These are phyloP conservation scores for Lethrus apterus DNA, from an alignment of 1,140 invertebrate species.

Conservation along the genomic window DNA sequence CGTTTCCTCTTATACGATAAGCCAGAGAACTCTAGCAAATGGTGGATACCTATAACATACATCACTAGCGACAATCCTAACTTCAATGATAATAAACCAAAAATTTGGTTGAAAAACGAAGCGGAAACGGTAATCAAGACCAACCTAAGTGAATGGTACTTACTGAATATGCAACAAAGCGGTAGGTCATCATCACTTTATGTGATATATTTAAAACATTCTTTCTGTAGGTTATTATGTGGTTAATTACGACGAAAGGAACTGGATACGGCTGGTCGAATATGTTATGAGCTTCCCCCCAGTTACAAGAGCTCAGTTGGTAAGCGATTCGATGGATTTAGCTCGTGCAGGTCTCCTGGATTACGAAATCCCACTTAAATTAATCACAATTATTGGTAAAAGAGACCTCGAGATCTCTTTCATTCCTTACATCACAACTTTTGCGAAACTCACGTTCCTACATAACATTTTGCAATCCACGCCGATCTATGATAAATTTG, in stretches of 20 bases:
- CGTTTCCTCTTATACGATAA: constrained; percentile 42
- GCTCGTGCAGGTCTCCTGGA: constrained; percentile 53
- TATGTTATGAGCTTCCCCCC: constrained; percentile 46
- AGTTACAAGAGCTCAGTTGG: constrained; percentile 65
- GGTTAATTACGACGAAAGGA: constrained; percentile 64
- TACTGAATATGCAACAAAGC: constrained; percentile 36
- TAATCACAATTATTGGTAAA: constrained; percentile 30
- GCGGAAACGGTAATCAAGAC: constrained; percentile 21
- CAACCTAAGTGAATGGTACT: constrained; percentile 29
- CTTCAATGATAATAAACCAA: constrained; percentile 36
- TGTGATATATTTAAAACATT: constrained; percentile 1
- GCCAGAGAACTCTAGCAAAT: constrained; percentile 24
- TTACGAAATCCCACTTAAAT: constrained; percentile 51
- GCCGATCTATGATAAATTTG: constrained; percentile 31
- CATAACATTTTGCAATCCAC: constrained; percentile 32
- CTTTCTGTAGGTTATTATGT: constrained; percentile 54
- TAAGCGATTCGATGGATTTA: constrained; percentile 77
- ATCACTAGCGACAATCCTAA: constrained; percentile 39
- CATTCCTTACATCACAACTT: constrained; percentile 36
- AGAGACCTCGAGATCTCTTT: constrained; percentile 31
- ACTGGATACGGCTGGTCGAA: constrained; percentile 57
- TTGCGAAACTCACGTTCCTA: constrained; percentile 46
- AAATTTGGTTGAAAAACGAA: constrained; percentile 32
- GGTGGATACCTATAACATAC: constrained; percentile 53
- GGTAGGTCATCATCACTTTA: constrained; percentile 19